Conservation (phyloP, 2,797 vertebrate species). For the Sciurus vulgaris region DNA sequence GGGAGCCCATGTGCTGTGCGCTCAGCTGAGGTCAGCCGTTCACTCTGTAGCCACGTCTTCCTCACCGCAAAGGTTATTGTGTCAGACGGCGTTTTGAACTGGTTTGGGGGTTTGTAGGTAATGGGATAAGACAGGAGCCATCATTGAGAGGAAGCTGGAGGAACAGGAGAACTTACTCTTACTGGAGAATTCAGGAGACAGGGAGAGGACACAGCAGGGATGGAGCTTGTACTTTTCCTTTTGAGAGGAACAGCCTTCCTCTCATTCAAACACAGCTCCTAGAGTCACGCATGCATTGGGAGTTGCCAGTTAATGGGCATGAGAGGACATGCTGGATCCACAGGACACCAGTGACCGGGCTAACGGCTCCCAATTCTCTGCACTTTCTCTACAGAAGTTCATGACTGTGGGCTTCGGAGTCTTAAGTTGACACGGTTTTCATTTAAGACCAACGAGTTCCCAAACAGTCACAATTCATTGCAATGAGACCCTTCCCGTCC, state of each 20-base stretch:
- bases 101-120: background rate
- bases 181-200: background rate
- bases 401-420: no score
- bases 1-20: background rate
- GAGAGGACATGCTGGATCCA: fast-evolving
- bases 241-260: background rate
- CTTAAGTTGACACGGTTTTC: background rate
- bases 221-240: background rate
- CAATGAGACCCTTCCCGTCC: background rate
- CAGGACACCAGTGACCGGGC: background rate
- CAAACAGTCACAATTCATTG: background rate
- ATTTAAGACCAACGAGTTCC: no score
- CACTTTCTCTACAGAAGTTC: background rate
- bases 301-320: no score
- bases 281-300: fast-evolving
- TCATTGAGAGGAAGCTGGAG: background rate
- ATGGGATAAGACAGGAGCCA: background rate
- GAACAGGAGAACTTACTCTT: background rate
- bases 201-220: background rate
- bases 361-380: fast-evolving
- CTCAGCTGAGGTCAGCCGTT: background rate
- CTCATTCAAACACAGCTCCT: background rate
- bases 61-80: background rate
- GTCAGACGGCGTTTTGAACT: background rate
- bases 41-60: background rate